Base-by-base conservation (phyloP, 2,888 invertebrate genomes). In the Bellardia bayeri region DNA sequence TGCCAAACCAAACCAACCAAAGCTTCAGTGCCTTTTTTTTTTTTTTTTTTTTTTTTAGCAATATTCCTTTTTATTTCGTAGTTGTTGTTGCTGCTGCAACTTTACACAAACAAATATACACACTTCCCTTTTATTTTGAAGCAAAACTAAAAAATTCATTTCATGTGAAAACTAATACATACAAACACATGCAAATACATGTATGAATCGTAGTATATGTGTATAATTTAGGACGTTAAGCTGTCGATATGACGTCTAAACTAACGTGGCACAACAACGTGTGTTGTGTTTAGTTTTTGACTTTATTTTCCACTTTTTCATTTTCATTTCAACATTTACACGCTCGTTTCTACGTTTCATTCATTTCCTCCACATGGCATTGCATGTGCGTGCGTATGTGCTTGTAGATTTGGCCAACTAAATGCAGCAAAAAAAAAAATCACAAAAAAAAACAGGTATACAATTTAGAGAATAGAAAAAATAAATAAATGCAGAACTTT, bases 321-420 rank as follows among this genome's bases (percentile, higher is more conserved):
- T 79, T 66, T 23, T 40, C 16, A 7, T 54, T 78, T 9, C 42
- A 45, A 30, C 61, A 14, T 49, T 66, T 66, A 13, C 51, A n/a
- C 37, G 8, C 23, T 61, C 72, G 16, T 72, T 45, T 45, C 45
- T 4, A 45, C 45, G 45, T 72, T 49, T 14, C 40, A 42, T 14
- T 30, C 63, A 14, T 63, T 74, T 71, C 56, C 61, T 63, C n/a
- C 56, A 37, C 45, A 56, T 71, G 63, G 56, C 58, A 37, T 54
- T 74, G 82, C 74, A 85, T 85, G 89, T 89, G 89, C 74, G 74
- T 74, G 16, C 88, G 81, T 87, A 88, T 88, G 78, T 88, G 87
- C 89, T 87, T 90, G 86, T 71, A 82, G 84, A 82, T 89, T 90
- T 88, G 88, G 89, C 87, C 79, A 89, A 87, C 85, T 71, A 82